Base-by-base conservation (phyloP, 2,888 invertebrate species). In the Athalia rosae region DNA sequence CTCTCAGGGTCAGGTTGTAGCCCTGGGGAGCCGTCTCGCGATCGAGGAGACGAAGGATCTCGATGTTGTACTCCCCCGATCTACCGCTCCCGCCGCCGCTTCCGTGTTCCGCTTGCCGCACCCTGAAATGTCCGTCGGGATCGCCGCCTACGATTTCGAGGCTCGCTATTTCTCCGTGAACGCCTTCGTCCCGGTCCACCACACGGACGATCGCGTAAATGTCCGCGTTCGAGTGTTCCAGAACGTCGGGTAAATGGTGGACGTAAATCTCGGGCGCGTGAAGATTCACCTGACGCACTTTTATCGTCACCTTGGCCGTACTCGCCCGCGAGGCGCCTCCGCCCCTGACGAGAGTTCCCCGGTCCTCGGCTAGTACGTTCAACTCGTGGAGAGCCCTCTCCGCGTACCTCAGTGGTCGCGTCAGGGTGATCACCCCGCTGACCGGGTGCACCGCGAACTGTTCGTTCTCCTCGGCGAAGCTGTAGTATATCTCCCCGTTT, bases 401-500 rank as follows among this genome's bases (percentile, higher is more conserved):
- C 58, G 93, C 92, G 84, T 94, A 95, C 79, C 93, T 92, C 77
- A 98, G 92, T 13, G 94, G 94, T 81, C 96, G 93, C 61, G 97
- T 96, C 15, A 98, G 91, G 13, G 95, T 95, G 79, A 99, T 94
- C 45, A 96, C 93, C 8, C 99, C 99, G 66, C 95, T 95, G 76
- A 97, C 96, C 1, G 98, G 98, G 90, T 99, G 98, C 78, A 99
- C 94, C 53, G 97, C 95, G 89, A 99, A 99, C 84, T 94, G 94
- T 86, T 96, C 95, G 63, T 95, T 96, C 78, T 93, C 92, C 83
- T 96, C 94, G 71, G 93, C 92, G 85, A 99, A 94, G 89, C 97
- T 98, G 91, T 98, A 99, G 91, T 99, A 99, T 84, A 99, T 97
- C 91, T 99, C 98, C 0, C 98, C 98, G 90, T 99, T 99, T 84